Percentiles rank a stretch among this genome's conserved stretches.
Conservation (phyloP, 2,113 vertebrate species). For the Tupaia chinensis region DNA sequence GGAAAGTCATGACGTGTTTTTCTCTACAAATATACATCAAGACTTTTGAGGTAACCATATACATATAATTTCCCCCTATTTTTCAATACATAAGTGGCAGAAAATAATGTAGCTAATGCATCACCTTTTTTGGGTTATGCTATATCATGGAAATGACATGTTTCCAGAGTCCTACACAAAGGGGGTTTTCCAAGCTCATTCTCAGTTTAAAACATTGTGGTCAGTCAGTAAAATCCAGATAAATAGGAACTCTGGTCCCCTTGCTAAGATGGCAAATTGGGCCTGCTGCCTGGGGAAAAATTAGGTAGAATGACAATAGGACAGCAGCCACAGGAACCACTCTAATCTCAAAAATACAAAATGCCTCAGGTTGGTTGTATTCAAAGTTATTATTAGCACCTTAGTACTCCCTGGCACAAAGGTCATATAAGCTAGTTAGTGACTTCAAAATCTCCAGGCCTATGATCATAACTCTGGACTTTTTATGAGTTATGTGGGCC, state of each 20-base stretch:
- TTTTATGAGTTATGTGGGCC: neutral
- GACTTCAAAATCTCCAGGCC: neutral
- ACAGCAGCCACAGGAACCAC: neutral
- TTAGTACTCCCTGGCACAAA: neutral
- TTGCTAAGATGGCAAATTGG: neutral
- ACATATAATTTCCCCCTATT: neutral
- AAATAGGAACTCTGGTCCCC: neutral
- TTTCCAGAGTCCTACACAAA: neutral
- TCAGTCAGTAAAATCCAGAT: neutral
- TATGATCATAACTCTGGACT: neutral
- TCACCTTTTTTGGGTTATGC: neutral
- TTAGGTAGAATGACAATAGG: neutral
- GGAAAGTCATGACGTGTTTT: no score
- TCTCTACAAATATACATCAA: no score
- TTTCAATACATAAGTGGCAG: neutral
- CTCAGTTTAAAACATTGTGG: neutral
- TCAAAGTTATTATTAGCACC: neutral
- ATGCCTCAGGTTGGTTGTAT: neutral
- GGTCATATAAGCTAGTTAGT: neutral
- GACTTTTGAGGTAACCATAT: no score
- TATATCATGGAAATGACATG: neutral
- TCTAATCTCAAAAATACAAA: slow-evolving; percentile 17
- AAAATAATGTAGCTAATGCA: neutral
- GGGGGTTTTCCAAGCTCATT: neutral
- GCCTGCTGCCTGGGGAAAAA: neutral